Evolutionary conservation across 2,113 vertebrate genomes (phyloP), one percentile per base, ranked within the genome.

Genomic region (Callaeas wilsoni): DNA sequence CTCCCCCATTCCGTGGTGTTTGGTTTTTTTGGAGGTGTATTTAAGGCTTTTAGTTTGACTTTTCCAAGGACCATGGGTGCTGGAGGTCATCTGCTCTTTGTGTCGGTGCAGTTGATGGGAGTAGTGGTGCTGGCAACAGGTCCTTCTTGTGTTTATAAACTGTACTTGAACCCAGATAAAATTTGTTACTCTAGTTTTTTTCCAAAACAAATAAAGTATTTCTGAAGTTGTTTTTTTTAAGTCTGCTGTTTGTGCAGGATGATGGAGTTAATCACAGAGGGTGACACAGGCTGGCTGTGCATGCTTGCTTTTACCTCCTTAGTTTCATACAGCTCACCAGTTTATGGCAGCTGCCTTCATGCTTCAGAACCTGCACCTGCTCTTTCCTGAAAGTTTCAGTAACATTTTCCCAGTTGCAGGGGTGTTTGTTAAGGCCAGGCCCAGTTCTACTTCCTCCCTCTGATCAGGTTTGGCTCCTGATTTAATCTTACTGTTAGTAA

Each of bases 161-260:
- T 82, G 44, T 94, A 97, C 95, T 97, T 97, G 96, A 97, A 96
- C n/a, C 75, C 79, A 91, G 76, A 95, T 33, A 33, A 96, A 93
- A 77, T 97, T 94, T 96, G 93, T 96, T 95, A 95, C 84, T 97
- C 65, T 92, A 91, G 86, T 94, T 97, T 97, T 94, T 97, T 97
- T 93, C 96, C 96, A 97, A 96, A 97, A 96, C 77, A 94, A 97
- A 98, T 98, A 97, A 98, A 98, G 79, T 86, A 94, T 96, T 97
- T 96, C 92, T 92, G 84, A 85, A 78, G 71, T 60, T 82, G 53
- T 90, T 92, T 85, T 92, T 85, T 89, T 60, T 41, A 93, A 92
- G 74, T 39, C 71, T 73, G 84, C 20, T 78, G 56, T 44, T 60
- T 25, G 49, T 79, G 39, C 44, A 60, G 9, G 60, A 16, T 93